Evolutionary conservation across 2,113 vertebrate species (phyloP), one percentile per base, ranked within the genome.

Genomic region (Saccopteryx leptura): DNA sequence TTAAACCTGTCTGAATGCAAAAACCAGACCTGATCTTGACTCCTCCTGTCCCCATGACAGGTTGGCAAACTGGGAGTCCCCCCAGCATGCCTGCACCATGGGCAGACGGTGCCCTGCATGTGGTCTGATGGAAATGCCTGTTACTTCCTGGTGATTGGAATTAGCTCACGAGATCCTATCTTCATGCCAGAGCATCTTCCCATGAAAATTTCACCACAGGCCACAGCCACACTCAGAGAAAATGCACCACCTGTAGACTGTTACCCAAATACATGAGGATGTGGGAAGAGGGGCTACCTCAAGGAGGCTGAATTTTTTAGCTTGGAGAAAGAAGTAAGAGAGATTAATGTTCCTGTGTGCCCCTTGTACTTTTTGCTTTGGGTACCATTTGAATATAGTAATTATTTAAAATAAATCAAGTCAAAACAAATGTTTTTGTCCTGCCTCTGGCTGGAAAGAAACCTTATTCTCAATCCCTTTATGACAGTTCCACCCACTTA

Each of bases 401-500:
- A 54, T 63, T 56, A 76, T 60, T 91, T 78, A 46, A 94, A 88
- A 66, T 93, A 58, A 92, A 66, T 82, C 23, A 24, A 86, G 52
- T 56, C 10, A 91, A 39, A 39, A 39, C 39, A 39, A 78, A 68
- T 75, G 7, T 50, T 33, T 76, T 61, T 24, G 1, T 86, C 5
- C 31, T 87, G 28, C 58, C 6, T 81, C 60, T 61, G 31, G 3
- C 72, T 71, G 9, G 18, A 78, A 90, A 80, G 28, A 85, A 82
- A 19, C 24, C 58, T 78, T 74, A 26, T 31, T 87, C 48, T 69
- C 18, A 11, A 52, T n/a, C 13, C 18, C 61, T 7, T 69, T 26
- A 13, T 15, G 26, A 39, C 17, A 68, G 8, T 21, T 39, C 26
- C 12, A 28, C 26, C 54, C 21, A 60, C 60, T 13, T 61, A 61